Evolutionary conservation across 2,113 vertebrate genomes (phyloP).

Genomic region (Crotalus tigris): DNA sequence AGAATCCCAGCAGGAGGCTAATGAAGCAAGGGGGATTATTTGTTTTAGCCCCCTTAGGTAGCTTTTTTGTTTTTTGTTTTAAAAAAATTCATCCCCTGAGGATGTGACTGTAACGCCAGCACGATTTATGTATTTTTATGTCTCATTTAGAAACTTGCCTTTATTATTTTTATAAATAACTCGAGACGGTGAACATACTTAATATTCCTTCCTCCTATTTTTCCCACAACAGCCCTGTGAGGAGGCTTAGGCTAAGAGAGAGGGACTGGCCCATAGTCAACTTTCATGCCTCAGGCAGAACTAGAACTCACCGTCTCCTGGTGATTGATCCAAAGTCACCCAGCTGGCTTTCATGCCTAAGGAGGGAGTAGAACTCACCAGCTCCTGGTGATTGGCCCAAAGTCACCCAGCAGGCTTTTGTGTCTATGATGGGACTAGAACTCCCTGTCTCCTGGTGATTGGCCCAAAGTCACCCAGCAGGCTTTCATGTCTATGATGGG

Average conservation of each 20-base stretch:
- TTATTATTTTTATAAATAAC: background rate
- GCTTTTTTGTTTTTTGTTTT: background rate
- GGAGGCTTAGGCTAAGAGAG: background rate
- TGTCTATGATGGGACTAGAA: no score
- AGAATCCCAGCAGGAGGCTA: background rate
- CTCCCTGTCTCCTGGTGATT: no score
- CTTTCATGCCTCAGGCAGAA: background rate
- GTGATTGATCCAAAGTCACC: no score
- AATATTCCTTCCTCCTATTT: background rate
- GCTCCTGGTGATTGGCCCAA: no score
- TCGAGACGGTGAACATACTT: background rate
- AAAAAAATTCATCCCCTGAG: background rate
- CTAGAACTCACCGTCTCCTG: no score
- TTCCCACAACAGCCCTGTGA: background rate
- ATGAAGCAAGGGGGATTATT: background rate
- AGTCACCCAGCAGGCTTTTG: no score
- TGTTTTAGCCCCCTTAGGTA: background rate
- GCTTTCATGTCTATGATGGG: no score
- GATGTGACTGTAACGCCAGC: background rate
- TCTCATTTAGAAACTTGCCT: background rate
- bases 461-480: no score
- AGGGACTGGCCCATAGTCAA: background rate
- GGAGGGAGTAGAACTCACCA: no score
- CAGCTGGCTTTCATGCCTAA: rapidly evolving
- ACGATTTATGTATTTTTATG: background rate